Evolutionary conservation across 1,140 invertebrate genomes (phyloP).

Genomic region (Lepidurus packardi): DNA sequence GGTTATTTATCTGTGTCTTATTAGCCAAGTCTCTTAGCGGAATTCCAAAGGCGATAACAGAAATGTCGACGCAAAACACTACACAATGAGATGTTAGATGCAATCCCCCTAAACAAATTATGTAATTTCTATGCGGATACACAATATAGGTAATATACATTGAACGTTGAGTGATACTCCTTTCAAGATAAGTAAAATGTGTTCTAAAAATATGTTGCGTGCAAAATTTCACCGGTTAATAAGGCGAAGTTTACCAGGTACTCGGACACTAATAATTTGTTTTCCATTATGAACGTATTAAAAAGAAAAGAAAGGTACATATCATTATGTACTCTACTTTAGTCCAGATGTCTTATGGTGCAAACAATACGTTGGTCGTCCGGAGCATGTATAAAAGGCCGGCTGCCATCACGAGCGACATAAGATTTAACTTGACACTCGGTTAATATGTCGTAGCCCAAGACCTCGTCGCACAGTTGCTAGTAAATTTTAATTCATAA

Average conservation of each 20-base stretch:
- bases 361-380: constrained; percentile 53
- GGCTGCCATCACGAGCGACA: constrained; percentile 59
- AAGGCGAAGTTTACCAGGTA: neutral
- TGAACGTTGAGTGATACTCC: too few species aligned
- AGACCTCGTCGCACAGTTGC: constrained; percentile 72
- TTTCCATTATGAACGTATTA: neutral
- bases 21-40: too few species aligned
- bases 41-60: too few species aligned
- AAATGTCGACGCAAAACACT: too few species aligned
- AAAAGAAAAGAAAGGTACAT: neutral
- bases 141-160: too few species aligned
- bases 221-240: too few species aligned
- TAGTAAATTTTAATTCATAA: constrained; percentile 46
- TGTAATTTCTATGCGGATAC: too few species aligned
- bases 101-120: too few species aligned
- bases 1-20: too few species aligned
- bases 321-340: neutral
- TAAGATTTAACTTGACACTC: constrained; percentile 77
- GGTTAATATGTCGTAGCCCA: constrained; percentile 66
- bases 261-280: neutral
- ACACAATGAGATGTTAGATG: too few species aligned
- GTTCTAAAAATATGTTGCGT: too few species aligned
- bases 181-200: too few species aligned
- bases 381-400: constrained; percentile 64
- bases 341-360: neutral